These are phyloP conservation scores for Hipparchia semele DNA, from an alignment of 2,888 invertebrate genomes.

Conservation along the genomic window DNA sequence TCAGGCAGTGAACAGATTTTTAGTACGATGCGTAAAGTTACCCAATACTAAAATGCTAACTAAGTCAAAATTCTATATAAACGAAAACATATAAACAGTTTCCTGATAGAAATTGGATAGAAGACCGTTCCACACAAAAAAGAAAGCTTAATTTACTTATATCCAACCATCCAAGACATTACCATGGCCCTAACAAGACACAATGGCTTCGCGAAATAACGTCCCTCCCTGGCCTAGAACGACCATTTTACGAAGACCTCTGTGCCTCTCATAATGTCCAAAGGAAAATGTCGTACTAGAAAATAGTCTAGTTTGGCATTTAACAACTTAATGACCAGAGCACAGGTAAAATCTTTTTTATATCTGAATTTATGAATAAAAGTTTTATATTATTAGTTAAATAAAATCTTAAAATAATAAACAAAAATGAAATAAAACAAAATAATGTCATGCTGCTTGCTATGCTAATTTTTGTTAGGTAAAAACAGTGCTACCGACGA, in stretches of 20 bases:
- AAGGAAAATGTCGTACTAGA: conserved; percentile 16
- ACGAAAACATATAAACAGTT: not conserved
- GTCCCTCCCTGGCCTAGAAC: conserved; percentile 59
- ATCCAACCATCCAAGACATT: conserved; percentile 78
- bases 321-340: not conserved
- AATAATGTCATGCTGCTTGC: not conserved
- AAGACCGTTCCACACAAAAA: conserved; percentile 54
- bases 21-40: too few species aligned
- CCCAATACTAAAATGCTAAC: too few species aligned
- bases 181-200: conserved; percentile 76
- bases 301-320: conserved; percentile 9
- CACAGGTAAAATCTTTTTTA: not conserved
- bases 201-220: conserved; percentile 73
- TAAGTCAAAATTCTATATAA: too few species aligned
- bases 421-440: too few species aligned
- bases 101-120: conserved; percentile 14
- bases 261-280: conserved; percentile 35
- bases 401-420: too few species aligned
- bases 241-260: conserved; percentile 54
- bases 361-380: not conserved
- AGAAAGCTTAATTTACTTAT: conserved; percentile 77
- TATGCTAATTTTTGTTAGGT: not conserved
- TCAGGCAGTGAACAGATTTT: too few species aligned
- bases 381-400: not conserved
- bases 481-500: too few species aligned